Base-by-base conservation (phyloP, 2,888 invertebrate genomes). In the Drosophila rubida region DNA sequence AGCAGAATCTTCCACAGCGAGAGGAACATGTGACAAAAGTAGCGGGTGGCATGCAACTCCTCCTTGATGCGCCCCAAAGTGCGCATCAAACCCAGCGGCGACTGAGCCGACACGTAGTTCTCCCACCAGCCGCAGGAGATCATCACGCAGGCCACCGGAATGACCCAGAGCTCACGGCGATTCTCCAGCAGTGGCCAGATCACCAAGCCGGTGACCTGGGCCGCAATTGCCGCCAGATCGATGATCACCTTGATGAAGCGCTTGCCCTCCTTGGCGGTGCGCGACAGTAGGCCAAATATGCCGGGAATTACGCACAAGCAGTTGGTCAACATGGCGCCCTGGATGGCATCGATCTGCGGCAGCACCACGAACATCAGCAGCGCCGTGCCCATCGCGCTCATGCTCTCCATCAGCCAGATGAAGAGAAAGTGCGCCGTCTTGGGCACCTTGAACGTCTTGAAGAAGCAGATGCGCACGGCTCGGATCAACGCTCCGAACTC, bases 51-150 rank as follows among this genome's bases (percentile, higher is more conserved):
- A 69, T 94, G 95, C 72, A 98, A 93, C 55, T 96, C 95, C 54
- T 96, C 96, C 90, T 97, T 97, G 48, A 97, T 93, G 89, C 95
- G 94, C 8, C 95, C 96, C 83, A 97, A 93, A 42, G 94, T 94
- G 89, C 95, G 95, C 48, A 97, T 94, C 27, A 92, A 30, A 0
- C 91, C 95, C 70, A 98, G 94, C 0, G 97, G 95, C 60, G 98
- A 97, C 83, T 96, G 95, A 62, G 95, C 94, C 62, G 97, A 96
- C 1, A 98, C 97, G 90, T 97, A 99, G 92, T 99, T 99, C 92
- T 99, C 99, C 99, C 99, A 99, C 98, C 98, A 99, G 22, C 97
- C 97, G 37, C 97, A 94, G 0, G 99, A 99, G 72, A 97, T 96
- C 83, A 98, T 94, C 57, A 97, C 92, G 35, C 97, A 94, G 0